Conservation (phyloP, 2,888 invertebrate species). For the Microplitis deprimator region DNA sequence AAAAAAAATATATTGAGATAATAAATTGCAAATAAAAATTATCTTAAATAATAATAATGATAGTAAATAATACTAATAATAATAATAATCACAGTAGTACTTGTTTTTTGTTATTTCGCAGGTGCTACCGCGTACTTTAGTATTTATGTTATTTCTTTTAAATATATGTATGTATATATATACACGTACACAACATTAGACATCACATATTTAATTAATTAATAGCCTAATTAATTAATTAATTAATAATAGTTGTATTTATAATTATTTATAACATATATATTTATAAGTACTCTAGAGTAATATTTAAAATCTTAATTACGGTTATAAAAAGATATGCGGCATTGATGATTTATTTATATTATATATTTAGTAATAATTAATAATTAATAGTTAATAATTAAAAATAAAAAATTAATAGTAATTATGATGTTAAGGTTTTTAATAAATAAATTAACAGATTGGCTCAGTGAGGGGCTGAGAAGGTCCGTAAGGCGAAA, state of each 20-base stretch:
- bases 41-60: slow-evolving; percentile 49
- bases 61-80: slow-evolving; percentile 45
- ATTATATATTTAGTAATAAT: slow-evolving; percentile 32
- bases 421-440: slow-evolving; percentile 52
- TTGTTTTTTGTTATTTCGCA: slow-evolving; percentile 17
- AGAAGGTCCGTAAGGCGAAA: slow-evolving; percentile 74
- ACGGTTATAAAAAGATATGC: slow-evolving; percentile 46
- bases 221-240: slow-evolving; percentile 50
- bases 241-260: slow-evolving; percentile 43
- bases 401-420: slow-evolving; percentile 44
- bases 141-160: slow-evolving; percentile 59
- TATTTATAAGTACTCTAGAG: slow-evolving; percentile 27
- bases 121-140: slow-evolving; percentile 40
- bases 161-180: slow-evolving; percentile 67
- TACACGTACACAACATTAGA: slow-evolving; percentile 51
- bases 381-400: neutral
- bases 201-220: slow-evolving; percentile 70
- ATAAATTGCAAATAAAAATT: slow-evolving; percentile 39
- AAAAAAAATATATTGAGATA: slow-evolving; percentile 21
- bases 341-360: slow-evolving; percentile 25
- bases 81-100: slow-evolving; percentile 12
- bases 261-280: slow-evolving; percentile 33
- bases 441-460: slow-evolving; percentile 73
- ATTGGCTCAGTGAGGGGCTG: slow-evolving; percentile 83
- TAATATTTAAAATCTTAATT: slow-evolving; percentile 46